Percentiles rank a stretch among this genome's conserved stretches.
phyloP scores from a whole-genome alignment of 1,140 invertebrate species.

The Hetaerina americana region DNA sequence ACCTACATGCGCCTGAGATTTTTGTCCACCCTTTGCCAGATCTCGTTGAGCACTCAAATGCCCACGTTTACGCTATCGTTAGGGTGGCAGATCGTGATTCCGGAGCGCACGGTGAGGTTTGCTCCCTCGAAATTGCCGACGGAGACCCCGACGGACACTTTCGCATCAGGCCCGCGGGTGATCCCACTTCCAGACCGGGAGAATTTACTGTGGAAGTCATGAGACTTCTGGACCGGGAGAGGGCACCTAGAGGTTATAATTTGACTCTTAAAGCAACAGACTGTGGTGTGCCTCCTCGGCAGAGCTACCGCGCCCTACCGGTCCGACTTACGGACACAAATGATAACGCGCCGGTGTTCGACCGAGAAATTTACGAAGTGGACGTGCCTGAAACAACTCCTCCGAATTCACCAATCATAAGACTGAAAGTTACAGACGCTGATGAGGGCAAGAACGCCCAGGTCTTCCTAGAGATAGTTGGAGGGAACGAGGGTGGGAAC shows the following conservation, averaged over 20 bases:
- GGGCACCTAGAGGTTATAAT: conserved; percentile 66
- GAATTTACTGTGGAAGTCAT: conserved; percentile 68
- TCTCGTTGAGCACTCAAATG: conserved; percentile 69
- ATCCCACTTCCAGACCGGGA: conserved; percentile 26
- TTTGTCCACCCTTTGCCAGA: conserved; percentile 62
- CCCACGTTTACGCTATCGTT: conserved; percentile 81
- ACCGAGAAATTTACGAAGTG: conserved; percentile 74
- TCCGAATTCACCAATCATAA: conserved; percentile 71
- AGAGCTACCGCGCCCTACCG: conserved; percentile 58
- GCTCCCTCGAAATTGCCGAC: conserved; percentile 69
- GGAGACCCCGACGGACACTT: conserved; percentile 82
- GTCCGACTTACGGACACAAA: conserved; percentile 68
- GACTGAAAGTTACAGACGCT: conserved; percentile 72
- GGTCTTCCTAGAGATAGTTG: conserved; percentile 78
- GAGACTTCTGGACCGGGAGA: conserved; percentile 59
- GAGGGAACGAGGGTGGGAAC: conserved; percentile 78
- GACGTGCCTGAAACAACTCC: conserved; percentile 79
- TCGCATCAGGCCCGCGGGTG: conserved; percentile 44
- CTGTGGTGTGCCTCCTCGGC: conserved; percentile 58
- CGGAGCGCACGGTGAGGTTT: conserved; percentile 71
- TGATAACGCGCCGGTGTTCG: conserved; percentile 79
- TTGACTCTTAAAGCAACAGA: conserved; percentile 75
- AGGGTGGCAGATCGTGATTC: conserved; percentile 67
- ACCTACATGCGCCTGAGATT: conserved; percentile 74
- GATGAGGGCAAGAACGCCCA: conserved; percentile 69